Base-by-base conservation (phyloP, 2,888 invertebrate genomes). In the Athetis lepigone region DNA sequence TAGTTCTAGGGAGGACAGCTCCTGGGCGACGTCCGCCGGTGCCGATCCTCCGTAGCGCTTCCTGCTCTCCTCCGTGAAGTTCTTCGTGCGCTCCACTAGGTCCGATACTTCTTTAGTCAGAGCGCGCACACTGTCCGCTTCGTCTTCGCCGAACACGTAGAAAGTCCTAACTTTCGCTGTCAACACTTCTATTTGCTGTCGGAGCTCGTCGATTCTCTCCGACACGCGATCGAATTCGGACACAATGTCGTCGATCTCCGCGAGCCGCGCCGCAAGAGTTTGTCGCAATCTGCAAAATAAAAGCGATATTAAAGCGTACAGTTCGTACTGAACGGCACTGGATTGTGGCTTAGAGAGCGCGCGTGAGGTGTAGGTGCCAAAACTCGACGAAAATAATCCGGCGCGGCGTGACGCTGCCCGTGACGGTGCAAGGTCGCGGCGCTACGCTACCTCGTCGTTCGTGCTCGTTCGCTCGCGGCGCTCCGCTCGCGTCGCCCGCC, bases 1-100 rank as follows among this genome's bases (percentile, higher is more conserved):
- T 77, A 98, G 92, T 92, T 98, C 98, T 84, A 98, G 95, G 71
- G 97, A 96, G 51, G 98, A 98, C 78, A 98, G 94, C 93, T 98
- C 96, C 91, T 98, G 97, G 69, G 96, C 96, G 73, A 98, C 96
- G 95, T 98, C 98, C 75, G 97, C 97, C 66, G 98, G 97, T 78
- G 97, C 96, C 75, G 96, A 93, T 71, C 95, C 95, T 62, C 96
- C 95, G 93, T 97, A 97, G 40, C 95, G 95, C 78, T 95, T 95
- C 80, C 96, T 95, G 70, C 96, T 96, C 76, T 95, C 94, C 54
- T 95, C 94, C 16, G 96, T 95, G 81, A 97, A 95, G 59, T 87
- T 91, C 85, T 96, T 96, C 58, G 96, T 96, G 77, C 95, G 95
- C 72, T 90, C 91, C 59, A 96, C 95, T 68, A 95, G 91, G 68